Conservation (phyloP, 2,113 vertebrate genomes). For the Scophthalmus maximus region DNA sequence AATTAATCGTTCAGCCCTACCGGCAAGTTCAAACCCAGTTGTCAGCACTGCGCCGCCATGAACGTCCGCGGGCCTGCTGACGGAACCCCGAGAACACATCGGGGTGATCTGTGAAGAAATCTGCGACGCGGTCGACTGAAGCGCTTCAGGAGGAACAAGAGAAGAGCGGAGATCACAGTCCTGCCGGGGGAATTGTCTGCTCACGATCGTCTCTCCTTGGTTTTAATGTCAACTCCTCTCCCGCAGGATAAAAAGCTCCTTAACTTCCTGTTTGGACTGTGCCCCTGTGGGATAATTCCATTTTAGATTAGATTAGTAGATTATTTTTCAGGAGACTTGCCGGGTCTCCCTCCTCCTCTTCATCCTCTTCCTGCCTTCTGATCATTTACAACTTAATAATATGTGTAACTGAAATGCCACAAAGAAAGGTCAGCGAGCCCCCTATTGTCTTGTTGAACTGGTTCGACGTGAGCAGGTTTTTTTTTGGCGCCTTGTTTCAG, state of each 20-base stretch:
- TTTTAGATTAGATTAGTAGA: conserved; percentile 60
- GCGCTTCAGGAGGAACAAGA: neutral
- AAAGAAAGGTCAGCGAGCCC: neutral
- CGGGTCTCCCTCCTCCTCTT: conserved; percentile 8
- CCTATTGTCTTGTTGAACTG: conserved; percentile 26
- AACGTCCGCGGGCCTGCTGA: too few species aligned
- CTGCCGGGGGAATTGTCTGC: conserved; percentile 27
- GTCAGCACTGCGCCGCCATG: neutral
- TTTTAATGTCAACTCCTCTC: conserved; percentile 32
- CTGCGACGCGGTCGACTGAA: conserved; percentile 4
- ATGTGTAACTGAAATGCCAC: neutral
- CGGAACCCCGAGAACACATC: too few species aligned
- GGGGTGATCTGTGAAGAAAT: too few species aligned
- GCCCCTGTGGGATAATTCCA: conserved; percentile 36
- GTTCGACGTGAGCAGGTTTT: conserved; percentile 35
- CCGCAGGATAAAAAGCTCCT: conserved; percentile 48
- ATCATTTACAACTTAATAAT: neutral
- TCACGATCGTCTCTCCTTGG: conserved; percentile 1
- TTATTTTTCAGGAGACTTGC: conserved; percentile 43
- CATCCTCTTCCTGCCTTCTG: neutral
- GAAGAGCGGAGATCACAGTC: conserved; percentile 29
- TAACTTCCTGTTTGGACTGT: conserved; percentile 38
- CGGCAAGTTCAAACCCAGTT: conserved; percentile 6
- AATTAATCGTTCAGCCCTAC: too few species aligned
- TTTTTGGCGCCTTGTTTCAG: conserved; percentile 29